Evolutionary conservation across 2,113 vertebrate species (phyloP), one percentile per base, ranked within the genome.

Genomic region (Hoplias malabaricus): DNA sequence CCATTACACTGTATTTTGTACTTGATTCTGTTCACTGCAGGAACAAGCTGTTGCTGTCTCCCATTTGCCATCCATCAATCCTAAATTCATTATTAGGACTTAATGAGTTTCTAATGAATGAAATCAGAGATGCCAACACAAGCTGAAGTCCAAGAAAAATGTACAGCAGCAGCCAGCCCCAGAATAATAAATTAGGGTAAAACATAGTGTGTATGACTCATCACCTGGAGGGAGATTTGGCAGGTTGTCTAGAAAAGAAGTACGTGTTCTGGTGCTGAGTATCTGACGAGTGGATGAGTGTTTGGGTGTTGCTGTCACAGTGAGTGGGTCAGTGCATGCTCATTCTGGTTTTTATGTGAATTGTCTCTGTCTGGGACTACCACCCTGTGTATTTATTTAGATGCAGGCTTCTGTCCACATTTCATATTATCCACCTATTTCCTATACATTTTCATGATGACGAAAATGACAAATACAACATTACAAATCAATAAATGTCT

Each of bases 41-140:
- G 57, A 61, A 29, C 57, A 61, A 13, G 57, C 3, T 7, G 29
- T 6, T 4, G 11, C 13, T 13, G 11, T 57, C 25, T 46, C 70
- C 43, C 13, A 8, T 34, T 42, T 10, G 40, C 2, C 27, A 25
- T 33, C 27, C 40, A 61, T 33, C 56, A 62, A 5, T 40, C 29
- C 11, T 19, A 42, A 29, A 40, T n/a, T 2, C 11, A 72, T 57
- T n/a, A 29, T 40, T 27, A 4, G 19, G 38, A 11, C 54, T 57
- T 31, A 61, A 61, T 61, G 29, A 46, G 57, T 62, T 73, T 36
- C 38, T 31, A 62, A 59, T 33, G 56, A 48, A 62, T 23, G 27
- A 14, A 70, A 70, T 54, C 16, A 11, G 31, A n/a, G 19, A 8
- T 54, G 19, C 19, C 27, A 34, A 4, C 36, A 73, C 56, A n/a